Base-by-base conservation (phyloP, 2,797 vertebrate species). In the Lutjanus argentimaculatus region DNA sequence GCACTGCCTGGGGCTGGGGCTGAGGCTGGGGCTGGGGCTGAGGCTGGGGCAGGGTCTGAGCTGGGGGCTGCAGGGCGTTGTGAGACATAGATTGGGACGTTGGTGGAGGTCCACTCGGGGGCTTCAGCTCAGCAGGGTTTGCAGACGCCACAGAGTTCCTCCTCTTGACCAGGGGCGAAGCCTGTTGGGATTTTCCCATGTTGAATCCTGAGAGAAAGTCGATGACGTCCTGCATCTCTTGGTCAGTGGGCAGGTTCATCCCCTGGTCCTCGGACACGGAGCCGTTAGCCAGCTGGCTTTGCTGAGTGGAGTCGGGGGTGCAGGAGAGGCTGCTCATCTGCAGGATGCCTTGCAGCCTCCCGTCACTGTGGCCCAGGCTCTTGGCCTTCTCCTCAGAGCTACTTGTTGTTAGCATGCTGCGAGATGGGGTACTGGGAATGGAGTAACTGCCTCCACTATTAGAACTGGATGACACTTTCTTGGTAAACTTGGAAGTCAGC, bases 151-250 rank as follows among this genome's bases (percentile, higher is more conserved):
- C 94, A 2, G 99, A 99, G 93, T 98, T 98, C 89, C 97, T 97
- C 90, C 99, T 97, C 89, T 98, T 99, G 83, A 97, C 96, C 94
- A 97, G 85, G 0, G 99, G 99, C 3, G 98, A 99, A 10, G 97
- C 96, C 94, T 99, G 98, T 94, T 99, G 99, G 53, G 98, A 99
- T 92, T 99, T 99, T 79, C 97, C 97, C 98, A 99, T 98, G 92
- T 99, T 99, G 93, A 99, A 99, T 76, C 99, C 98, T 36, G 99
- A 99, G 84, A 99, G 96, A 93, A 99, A 99, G 92, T 99, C 99
- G 3, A 99, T 99, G 84, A 99, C 98, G 66, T 99, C 99, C 91
- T 99, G 99, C 99, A 99, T 99, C 94, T 99, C 99, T 93, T 99
- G 98, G 94, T 99, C 99, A 0, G 97, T 99, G 25, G 99, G 99